These are phyloP conservation scores for Urocitellus parryii DNA, from an alignment of 2,113 vertebrate genomes.

Conservation along the genomic window DNA sequence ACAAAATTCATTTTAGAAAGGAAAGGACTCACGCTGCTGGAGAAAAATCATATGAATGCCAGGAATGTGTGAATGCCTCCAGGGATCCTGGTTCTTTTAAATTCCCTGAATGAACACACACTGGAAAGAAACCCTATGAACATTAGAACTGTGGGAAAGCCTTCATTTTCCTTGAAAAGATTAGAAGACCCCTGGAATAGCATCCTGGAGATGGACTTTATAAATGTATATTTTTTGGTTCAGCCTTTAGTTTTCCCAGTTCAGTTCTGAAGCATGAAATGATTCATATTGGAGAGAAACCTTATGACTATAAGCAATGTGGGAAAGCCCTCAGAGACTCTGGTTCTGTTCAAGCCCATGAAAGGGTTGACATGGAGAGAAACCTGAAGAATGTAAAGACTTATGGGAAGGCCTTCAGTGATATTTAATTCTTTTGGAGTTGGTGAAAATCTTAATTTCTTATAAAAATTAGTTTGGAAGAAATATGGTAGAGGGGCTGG, in stretches of 20 bases:
- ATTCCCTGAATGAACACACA: background rate
- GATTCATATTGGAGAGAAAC: background rate
- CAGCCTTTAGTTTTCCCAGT: background rate
- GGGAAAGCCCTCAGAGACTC: background rate
- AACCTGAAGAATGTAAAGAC: background rate
- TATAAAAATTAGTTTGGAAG: too few relatives aligned
- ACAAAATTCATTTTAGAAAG: background rate
- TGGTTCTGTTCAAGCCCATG: background rate
- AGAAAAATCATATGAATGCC: background rate
- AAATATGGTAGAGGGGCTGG: too few relatives aligned
- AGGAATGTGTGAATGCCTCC: background rate
- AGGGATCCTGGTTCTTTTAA: background rate
- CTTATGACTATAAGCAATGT: background rate
- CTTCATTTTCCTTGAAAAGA: background rate
- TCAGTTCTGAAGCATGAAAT: background rate
- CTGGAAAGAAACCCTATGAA: background rate
- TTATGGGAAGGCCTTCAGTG: background rate
- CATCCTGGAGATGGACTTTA: background rate
- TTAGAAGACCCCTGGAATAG: background rate
- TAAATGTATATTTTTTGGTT: background rate
- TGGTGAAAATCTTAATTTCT: too few relatives aligned
- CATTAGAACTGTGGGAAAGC: background rate
- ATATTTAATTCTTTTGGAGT: background rate
- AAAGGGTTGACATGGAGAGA: background rate
- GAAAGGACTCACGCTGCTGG: too few relatives aligned